A percentile compares a stretch with the other conserved stretches of the same genome.
phyloP scores from a whole-genome alignment of 2,888 invertebrate genomes.

The Pammene aurita region DNA sequence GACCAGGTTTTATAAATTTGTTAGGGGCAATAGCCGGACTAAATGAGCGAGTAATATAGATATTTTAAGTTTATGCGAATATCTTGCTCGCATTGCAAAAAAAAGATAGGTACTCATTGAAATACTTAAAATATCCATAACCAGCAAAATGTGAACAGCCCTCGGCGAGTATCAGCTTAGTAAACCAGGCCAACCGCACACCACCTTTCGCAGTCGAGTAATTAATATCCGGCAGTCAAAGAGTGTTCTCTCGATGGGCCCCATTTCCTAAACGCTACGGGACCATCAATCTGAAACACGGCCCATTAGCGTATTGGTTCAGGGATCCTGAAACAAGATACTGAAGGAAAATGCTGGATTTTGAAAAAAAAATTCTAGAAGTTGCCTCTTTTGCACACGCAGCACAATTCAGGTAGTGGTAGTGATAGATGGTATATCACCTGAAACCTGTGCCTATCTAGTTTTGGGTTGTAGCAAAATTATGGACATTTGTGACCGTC shows the following conservation, averaged over 20 bases:
- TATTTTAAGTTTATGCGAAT: background rate
- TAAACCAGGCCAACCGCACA: conserved; percentile 10
- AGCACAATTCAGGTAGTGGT: too few species aligned
- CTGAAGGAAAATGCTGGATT: background rate
- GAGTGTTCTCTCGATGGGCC: conserved; percentile 14
- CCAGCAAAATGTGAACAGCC: background rate
- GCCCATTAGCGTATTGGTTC: conserved; percentile 30
- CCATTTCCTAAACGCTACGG: conserved; percentile 13
- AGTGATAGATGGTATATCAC: too few species aligned
- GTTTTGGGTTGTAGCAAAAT: too few species aligned
- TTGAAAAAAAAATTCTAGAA: background rate
- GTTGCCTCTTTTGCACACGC: too few species aligned
- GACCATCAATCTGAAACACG: conserved; percentile 19
- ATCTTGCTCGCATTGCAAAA: too few species aligned
- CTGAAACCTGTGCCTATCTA: too few species aligned
- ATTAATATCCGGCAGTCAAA: conserved; percentile 26
- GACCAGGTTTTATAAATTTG: too few species aligned
- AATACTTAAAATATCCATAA: background rate
- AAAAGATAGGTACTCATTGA: background rate
- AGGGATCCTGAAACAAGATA: background rate
- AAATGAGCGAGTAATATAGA: too few species aligned
- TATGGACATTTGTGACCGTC: too few species aligned
- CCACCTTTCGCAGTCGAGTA: conserved; percentile 28
- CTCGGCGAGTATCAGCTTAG: background rate
- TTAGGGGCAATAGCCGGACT: too few species aligned